Conservation (phyloP, 2,113 vertebrate species). For the Bungarus multicinctus region DNA sequence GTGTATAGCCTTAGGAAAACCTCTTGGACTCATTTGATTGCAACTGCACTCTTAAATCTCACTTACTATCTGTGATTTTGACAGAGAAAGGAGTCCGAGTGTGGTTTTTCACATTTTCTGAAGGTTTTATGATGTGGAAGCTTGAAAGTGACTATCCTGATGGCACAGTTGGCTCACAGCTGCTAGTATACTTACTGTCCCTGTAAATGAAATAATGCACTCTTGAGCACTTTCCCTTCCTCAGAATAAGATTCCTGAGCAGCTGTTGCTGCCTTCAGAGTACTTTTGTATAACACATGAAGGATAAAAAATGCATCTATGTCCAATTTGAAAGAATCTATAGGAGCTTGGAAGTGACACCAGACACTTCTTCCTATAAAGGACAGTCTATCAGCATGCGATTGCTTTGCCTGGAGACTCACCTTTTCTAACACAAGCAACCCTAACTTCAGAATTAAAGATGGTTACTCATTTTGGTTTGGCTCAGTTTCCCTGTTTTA, state of each 20-base stretch:
- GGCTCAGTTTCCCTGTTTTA: not conserved
- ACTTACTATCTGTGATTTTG: constrained; percentile 57
- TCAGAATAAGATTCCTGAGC: constrained; percentile 49
- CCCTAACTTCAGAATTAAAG: not conserved
- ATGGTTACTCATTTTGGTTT: not conserved
- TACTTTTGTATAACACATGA: constrained; percentile 44
- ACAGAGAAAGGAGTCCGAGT: constrained; percentile 64
- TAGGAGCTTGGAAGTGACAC: constrained; percentile 26
- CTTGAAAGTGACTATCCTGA: constrained; percentile 57
- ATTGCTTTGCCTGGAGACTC: not conserved
- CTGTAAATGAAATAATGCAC: constrained; percentile 60
- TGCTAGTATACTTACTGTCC: constrained; percentile 56
- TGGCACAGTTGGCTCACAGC: constrained; percentile 54
- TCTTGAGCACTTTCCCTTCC: constrained; percentile 56
- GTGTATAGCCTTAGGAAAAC: constrained; percentile 27
- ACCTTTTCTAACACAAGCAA: not conserved
- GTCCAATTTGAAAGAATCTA: constrained; percentile 18
- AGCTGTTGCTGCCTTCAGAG: constrained; percentile 45
- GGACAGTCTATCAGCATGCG: not conserved
- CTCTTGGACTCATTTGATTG: constrained; percentile 37
- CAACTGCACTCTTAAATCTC: constrained; percentile 64
- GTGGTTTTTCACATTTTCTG: constrained; percentile 57
- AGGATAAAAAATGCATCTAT: constrained; percentile 38
- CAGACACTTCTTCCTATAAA: constrained; percentile 23
- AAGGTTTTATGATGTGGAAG: constrained; percentile 70